Evolutionary conservation across 1,140 invertebrate species (phyloP).

Genomic region (Drosophila biarmipes): DNA sequence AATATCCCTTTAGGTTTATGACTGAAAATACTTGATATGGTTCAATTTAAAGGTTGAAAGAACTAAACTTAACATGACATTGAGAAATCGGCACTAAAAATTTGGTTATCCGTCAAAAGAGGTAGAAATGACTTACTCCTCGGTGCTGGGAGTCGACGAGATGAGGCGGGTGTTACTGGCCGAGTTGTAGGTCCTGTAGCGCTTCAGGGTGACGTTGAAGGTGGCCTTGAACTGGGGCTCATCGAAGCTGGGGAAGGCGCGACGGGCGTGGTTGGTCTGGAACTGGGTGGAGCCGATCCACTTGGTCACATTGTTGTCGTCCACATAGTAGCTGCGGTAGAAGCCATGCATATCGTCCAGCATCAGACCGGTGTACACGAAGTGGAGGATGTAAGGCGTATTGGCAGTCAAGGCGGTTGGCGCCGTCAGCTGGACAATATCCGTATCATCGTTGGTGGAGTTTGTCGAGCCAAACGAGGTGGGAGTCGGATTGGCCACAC

Average conservation of each 20-base stretch:
- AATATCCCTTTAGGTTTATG: too few relatives aligned
- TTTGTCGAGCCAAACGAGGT: not conserved
- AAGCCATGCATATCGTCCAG: conserved; percentile 90
- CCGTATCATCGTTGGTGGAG: conserved; percentile 40
- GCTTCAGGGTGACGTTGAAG: conserved; percentile 88
- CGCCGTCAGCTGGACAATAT: conserved; percentile 79
- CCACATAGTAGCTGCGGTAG: conserved; percentile 91
- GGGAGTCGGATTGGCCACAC: not conserved
- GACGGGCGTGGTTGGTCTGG: conserved; percentile 91
- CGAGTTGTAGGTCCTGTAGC: conserved; percentile 67
- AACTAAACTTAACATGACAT: too few relatives aligned
- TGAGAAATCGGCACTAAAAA: too few relatives aligned
- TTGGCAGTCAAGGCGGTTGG: conserved; percentile 62
- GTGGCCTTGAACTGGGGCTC: conserved; percentile 93
- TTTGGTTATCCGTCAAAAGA: too few relatives aligned
- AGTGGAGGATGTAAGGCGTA: conserved; percentile 84
- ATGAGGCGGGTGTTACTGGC: conserved; percentile 63
- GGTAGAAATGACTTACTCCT: conserved; percentile 48
- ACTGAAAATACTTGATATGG: too few relatives aligned
- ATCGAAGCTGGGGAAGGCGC: conserved; percentile 95
- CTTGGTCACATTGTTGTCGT: conserved; percentile 81
- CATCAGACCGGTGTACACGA: conserved; percentile 86
- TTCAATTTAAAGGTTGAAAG: too few relatives aligned
- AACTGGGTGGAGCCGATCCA: conserved; percentile 92
- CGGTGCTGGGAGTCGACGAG: conserved; percentile 13